A percentile compares a stretch with the other conserved stretches of the same genome.
Conservation (phyloP, 2,888 invertebrate genomes). For the Tetheella fluctuosa region DNA sequence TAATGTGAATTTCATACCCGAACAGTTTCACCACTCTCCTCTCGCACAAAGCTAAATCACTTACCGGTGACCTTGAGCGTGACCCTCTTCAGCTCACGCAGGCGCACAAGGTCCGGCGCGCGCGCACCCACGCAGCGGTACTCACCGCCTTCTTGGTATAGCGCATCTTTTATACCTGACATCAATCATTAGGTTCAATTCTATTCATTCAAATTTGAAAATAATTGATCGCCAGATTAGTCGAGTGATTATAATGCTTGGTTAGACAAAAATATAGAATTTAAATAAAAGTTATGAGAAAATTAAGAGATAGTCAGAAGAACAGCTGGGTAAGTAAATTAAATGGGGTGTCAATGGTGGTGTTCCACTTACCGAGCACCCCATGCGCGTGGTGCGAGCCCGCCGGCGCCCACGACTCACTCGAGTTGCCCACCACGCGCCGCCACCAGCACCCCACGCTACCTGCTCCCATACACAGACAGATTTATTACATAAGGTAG, state of each 20-base stretch:
- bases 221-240: too few species aligned
- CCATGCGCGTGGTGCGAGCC: conserved; percentile 76
- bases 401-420: conserved; percentile 71
- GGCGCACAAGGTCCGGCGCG: conserved; percentile 61
- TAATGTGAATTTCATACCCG: too few species aligned
- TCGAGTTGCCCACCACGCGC: conserved; percentile 69
- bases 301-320: too few species aligned
- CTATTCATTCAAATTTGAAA: too few species aligned
- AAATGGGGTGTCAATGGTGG: too few species aligned
- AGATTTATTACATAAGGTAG: too few species aligned
- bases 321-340: too few species aligned
- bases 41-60: conserved; percentile 17
- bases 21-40: too few species aligned
- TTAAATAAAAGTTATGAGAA: too few species aligned
- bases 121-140: conserved; percentile 87
- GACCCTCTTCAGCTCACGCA: conserved; percentile 71
- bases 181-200: too few species aligned
- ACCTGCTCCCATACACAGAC: conserved; percentile 46
- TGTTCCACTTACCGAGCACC: conserved; percentile 59
- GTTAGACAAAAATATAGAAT: too few species aligned
- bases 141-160: conserved; percentile 91
- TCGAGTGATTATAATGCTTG: too few species aligned
- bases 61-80: conserved; percentile 71
- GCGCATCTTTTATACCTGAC: conserved; percentile 85
- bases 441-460: conserved; percentile 81